Base-by-base conservation (phyloP, 1,140 invertebrate species). In the Bombus difficillimus region DNA sequence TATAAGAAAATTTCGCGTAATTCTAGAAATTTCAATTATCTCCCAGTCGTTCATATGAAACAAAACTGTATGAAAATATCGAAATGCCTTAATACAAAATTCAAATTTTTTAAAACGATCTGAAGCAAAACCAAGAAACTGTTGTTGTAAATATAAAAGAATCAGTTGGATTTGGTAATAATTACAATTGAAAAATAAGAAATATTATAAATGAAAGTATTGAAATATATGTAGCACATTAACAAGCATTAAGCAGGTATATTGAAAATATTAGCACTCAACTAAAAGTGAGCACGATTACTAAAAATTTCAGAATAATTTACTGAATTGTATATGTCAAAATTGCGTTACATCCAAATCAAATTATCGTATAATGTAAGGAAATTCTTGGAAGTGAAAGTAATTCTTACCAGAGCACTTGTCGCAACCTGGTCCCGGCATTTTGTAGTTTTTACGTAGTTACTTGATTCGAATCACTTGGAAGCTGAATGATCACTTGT, bases 361-460 rank as follows among this genome's bases (percentile, higher is more conserved):
- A 77, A 13, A 62, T 62, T 28, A 39, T 12, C 4, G 10, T 62
- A 8, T 77, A 62, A 6, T 37, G 32, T 32, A 12, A 37, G 15
- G 6, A 39, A 12, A 39, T 83, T 22, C 9, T 79, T 22, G 1
- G 39, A 72, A 32, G 22, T 59, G 6, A 2, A 47, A 78, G 0
- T 37, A 57, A 59, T 68, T 25, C 93, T 93, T 87, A 95, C 94
- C 92, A 80, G 92, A 92, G 92, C 94, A 94, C 78, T 94, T 94
- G 37, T 94, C 93, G 64, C 93, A 93, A 32, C 84, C 80, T 86
- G 94, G 93, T 80, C 92, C 92, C 86, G 93, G 93, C 94, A 94
- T 94, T 64, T 93, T 94, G 73, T 53, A 53, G 53, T 28, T 78
- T 69, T 59, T 86, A 39, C 12, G 74, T 72, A 59, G 39, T 88